A percentile compares a stretch with the other conserved stretches of the same genome.
Conservation (phyloP, 2,888 invertebrate genomes). For the Macrosoma leucophasiata region DNA sequence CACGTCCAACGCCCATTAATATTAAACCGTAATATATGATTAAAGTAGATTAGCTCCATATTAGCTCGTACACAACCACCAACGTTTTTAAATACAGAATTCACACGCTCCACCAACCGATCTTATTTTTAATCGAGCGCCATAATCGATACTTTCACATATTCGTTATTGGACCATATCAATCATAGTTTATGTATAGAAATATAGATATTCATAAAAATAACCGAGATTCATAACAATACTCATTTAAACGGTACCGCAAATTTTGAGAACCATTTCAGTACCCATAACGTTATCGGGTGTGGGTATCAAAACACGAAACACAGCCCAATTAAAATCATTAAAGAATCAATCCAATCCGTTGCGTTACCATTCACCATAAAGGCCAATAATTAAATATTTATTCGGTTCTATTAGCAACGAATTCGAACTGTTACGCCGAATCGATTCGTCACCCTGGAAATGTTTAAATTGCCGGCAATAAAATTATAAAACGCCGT, state of each 20-base stretch:
- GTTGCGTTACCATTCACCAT: conserved; percentile 66
- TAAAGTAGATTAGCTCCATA: conserved; percentile 49
- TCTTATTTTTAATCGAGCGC: conserved; percentile 25
- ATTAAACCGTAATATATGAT: conserved; percentile 54
- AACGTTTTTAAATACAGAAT: conserved; percentile 33
- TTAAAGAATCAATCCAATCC: conserved; percentile 53
- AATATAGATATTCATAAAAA: too few relatives aligned
- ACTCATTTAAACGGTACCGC: conserved; percentile 33
- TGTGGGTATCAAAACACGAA: conserved; percentile 29
- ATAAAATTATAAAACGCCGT: conserved; percentile 50
- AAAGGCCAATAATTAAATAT: conserved; percentile 69
- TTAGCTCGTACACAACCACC: conserved; percentile 45
- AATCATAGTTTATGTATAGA: conserved; percentile 12
- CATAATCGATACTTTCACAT: conserved; percentile 37
- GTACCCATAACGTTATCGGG: conserved; percentile 13
- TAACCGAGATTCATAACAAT: conserved; percentile 20
- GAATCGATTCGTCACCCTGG: conserved; percentile 64
- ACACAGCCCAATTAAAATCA: conserved; percentile 51
- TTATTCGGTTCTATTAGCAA: conserved; percentile 66
- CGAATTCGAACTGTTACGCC: conserved; percentile 51
- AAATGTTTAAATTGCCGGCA: conserved; percentile 56
- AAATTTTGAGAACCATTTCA: conserved; percentile 8
- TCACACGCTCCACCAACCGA: conserved; percentile 41
- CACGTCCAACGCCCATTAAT: too few relatives aligned
- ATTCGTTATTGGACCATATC: conserved; percentile 20